These are phyloP conservation scores for Troilus luridus DNA, from an alignment of 2,888 invertebrate genomes.

Conservation along the genomic window DNA sequence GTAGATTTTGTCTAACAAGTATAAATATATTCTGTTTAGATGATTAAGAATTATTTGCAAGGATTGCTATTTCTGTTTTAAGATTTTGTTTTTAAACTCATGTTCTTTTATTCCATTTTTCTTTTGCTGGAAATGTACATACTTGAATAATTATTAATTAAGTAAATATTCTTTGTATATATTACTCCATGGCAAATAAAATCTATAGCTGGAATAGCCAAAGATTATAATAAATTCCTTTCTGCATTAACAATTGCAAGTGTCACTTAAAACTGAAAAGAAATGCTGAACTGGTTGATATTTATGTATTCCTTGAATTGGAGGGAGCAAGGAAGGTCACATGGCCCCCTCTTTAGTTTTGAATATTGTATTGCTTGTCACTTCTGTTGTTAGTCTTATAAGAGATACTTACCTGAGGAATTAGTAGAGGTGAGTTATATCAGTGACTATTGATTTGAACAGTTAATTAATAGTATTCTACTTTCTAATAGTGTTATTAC, in stretches of 20 bases:
- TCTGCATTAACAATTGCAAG: neutral
- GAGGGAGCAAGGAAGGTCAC: slow-evolving; percentile 46
- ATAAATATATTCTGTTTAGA: neutral
- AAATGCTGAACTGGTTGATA: neutral
- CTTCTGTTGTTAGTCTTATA: slow-evolving; percentile 17
- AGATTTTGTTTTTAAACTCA: neutral
- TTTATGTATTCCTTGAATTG: slow-evolving; percentile 15
- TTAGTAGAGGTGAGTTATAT: slow-evolving; percentile 15
- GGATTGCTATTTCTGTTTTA: neutral
- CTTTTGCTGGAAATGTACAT: neutral
- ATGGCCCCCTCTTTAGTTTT: slow-evolving; percentile 41
- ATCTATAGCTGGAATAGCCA: neutral
- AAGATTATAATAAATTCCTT: neutral
- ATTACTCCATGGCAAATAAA: neutral
- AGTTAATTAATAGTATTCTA: neutral
- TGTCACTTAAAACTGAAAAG: neutral
- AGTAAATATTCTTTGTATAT: neutral
- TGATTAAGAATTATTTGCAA: neutral
- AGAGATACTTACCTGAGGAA: slow-evolving; percentile 27
- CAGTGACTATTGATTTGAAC: neutral
- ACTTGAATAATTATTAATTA: neutral
- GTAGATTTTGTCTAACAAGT: neutral
- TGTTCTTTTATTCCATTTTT: neutral
- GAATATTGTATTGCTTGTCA: slow-evolving; percentile 28
- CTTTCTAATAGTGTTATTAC: neutral